Percentiles rank a stretch among this genome's conserved stretches.
Conservation (phyloP, 2,797 vertebrate species). For the Lindbergichthys nudifrons region DNA sequence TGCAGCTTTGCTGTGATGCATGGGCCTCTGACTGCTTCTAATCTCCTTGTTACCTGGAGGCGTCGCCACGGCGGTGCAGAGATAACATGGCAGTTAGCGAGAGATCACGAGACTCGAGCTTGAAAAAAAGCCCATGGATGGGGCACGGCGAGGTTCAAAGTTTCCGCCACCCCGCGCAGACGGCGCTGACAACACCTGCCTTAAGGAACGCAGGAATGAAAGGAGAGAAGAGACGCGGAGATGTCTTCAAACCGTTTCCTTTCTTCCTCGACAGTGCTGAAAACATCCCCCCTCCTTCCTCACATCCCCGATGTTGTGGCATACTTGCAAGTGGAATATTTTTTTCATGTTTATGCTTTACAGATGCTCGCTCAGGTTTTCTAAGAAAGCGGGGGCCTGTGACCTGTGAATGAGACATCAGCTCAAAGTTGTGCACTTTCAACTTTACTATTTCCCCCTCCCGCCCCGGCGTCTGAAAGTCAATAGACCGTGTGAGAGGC, state of each 20-base stretch:
- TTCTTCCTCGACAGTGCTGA: slow-evolving; percentile 29
- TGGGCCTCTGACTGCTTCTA: slow-evolving; percentile 78
- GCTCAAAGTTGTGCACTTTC: slow-evolving; percentile 61
- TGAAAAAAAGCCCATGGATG: slow-evolving; percentile 24
- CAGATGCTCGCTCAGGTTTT: slow-evolving; percentile 23
- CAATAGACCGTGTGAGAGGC: slow-evolving; percentile 74
- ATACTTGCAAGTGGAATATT: slow-evolving; percentile 41
- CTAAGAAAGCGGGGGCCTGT: slow-evolving; percentile 9
- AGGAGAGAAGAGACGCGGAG: slow-evolving; percentile 42
- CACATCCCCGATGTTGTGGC: slow-evolving; percentile 30
- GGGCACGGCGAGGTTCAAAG: slow-evolving; percentile 76
- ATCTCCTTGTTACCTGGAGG: slow-evolving; percentile 85
- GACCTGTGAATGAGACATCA: slow-evolving; percentile 76
- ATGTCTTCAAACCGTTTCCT: slow-evolving; percentile 64
- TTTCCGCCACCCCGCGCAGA: slow-evolving; percentile 63
- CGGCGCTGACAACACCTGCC: slow-evolving; percentile 67
- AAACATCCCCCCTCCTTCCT: slow-evolving; percentile 31
- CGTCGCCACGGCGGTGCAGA: slow-evolving; percentile 65
- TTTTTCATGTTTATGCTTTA: slow-evolving; percentile 42
- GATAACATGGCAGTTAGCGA: slow-evolving; percentile 66
- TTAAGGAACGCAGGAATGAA: slow-evolving; percentile 60
- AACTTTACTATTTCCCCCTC: slow-evolving; percentile 53
- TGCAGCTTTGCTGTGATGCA: slow-evolving; percentile 75
- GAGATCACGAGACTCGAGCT: slow-evolving; percentile 65
- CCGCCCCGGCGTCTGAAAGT: slow-evolving; percentile 46